phyloP scores from a whole-genome alignment of 2,888 invertebrate genomes.

The Pediacus dermestoides region DNA sequence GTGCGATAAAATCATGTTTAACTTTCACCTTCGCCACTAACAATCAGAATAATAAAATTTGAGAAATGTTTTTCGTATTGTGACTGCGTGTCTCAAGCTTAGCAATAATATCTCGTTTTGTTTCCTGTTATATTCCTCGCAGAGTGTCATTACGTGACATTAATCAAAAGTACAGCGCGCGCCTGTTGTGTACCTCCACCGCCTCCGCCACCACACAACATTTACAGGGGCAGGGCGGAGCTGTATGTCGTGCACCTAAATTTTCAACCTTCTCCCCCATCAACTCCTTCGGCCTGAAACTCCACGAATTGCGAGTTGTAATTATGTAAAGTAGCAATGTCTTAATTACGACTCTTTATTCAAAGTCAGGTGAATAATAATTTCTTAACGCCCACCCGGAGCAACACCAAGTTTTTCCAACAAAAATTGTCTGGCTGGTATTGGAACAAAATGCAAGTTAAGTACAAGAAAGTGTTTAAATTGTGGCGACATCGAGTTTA shows the following conservation, averaged over 20 bases:
- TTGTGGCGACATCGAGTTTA: conserved; percentile 23
- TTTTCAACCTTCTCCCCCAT: no score
- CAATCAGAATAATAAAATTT: no score
- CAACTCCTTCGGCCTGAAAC: neutral
- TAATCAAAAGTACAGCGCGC: conserved; percentile 34
- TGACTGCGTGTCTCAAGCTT: no score
- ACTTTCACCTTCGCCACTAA: no score
- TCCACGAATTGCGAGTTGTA: conserved; percentile 26
- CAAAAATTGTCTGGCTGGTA: no score
- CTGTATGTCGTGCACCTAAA: conserved; percentile 28
- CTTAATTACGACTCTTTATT: conserved; percentile 40
- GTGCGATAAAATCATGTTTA: no score
- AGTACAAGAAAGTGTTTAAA: conserved; percentile 19
- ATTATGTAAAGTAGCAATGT: conserved; percentile 42
- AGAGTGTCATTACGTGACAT: conserved; percentile 33
- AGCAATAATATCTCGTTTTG: conserved; percentile 4
- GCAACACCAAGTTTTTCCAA: conserved; percentile 11
- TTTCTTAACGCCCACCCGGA: conserved; percentile 12
- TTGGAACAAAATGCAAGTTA: no score
- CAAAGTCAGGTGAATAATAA: conserved; percentile 35
- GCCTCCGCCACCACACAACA: no score
- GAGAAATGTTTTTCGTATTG: no score
- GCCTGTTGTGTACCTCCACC: conserved; percentile 22
- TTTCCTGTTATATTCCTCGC: conserved; percentile 23
- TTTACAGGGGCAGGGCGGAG: conserved; percentile 15